Evolutionary conservation across 2,113 vertebrate species (phyloP), one percentile per base, ranked within the genome.

Genomic region (Aramus guarauna): DNA sequence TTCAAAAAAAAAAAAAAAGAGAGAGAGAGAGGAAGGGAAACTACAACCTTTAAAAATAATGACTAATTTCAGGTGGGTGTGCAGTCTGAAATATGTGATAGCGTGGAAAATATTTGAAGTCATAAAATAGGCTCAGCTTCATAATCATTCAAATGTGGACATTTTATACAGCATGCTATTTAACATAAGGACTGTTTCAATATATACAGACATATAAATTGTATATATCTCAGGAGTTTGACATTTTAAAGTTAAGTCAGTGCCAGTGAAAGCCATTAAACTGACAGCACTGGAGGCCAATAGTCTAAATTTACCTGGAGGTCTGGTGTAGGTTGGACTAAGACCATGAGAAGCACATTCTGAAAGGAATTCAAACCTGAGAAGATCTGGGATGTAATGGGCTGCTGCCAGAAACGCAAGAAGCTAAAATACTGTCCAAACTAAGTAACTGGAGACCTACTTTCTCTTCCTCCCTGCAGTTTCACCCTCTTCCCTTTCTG

Each of bases 71-170:
- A 84, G 64, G 14, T 69, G 34, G 11, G 10, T 68, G 86, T 56
- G 47, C 50, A 71, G 37, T 50, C 75, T 14, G 5, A 90, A 90
- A 75, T 86, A 90, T 32, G 59, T 92, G 84, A 94, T 92, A 94
- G 90, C 7, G 6, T 76, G 68, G 86, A 95, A 96, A 97, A 91
- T 92, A 95, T 88, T 69, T 91, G 37, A 95, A 92, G 68, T 78
- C 39, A 85, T 93, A 82, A 95, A 97, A 92, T 23, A 58, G 26
- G 14, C 24, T 85, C 58, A 91, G 34, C 10, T 96, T 95, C 47
- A 47, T 67, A 68, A 55, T 37, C 66, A 34, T 39, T 96, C 53
- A 82, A 50, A 82, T 58, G 27, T 12, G 88, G 80, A 77, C 15
- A 67, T 43, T 92, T 95, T 72, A 82, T 69, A 64, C 19, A 82